Conservation (phyloP, 2,113 vertebrate genomes). For the Ceratotherium simum region DNA sequence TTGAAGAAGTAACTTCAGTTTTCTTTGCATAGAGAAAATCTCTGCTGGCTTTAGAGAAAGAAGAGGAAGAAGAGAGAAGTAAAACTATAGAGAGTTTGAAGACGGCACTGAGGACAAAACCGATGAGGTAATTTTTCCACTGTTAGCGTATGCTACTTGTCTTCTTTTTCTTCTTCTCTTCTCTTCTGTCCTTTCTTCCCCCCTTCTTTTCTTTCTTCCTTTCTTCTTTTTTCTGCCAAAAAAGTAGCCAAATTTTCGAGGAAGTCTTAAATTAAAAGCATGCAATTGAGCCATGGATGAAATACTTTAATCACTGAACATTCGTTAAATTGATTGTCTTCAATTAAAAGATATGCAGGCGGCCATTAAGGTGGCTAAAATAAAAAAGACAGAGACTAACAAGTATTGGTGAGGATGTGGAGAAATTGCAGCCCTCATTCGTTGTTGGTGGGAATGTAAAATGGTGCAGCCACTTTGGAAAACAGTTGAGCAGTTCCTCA, state of each 20-base stretch:
- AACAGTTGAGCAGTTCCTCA: neutral
- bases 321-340: slow-evolving; percentile 36
- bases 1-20: slow-evolving; percentile 59
- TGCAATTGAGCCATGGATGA: neutral
- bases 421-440: neutral
- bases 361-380: neutral
- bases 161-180: neutral
- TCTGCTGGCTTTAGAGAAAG: slow-evolving; percentile 95
- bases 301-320: neutral
- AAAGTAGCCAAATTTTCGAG: neutral
- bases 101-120: slow-evolving; percentile 97
- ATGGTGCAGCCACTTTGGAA: neutral
- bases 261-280: slow-evolving; percentile 25
- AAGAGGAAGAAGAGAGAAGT: slow-evolving; percentile 98
- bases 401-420: neutral
- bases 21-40: slow-evolving; percentile 93
- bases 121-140: slow-evolving; percentile 93
- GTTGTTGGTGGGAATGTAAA: slow-evolving; percentile 3
- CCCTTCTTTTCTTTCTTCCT: neutral
- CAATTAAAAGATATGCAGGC: neutral
- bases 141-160: neutral
- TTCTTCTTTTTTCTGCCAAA: neutral
- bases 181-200: neutral
- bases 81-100: slow-evolving; percentile 99
- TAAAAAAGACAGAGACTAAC: neutral